phyloP scores from a whole-genome alignment of 2,888 invertebrate species.

The Leucozona laternaria region DNA sequence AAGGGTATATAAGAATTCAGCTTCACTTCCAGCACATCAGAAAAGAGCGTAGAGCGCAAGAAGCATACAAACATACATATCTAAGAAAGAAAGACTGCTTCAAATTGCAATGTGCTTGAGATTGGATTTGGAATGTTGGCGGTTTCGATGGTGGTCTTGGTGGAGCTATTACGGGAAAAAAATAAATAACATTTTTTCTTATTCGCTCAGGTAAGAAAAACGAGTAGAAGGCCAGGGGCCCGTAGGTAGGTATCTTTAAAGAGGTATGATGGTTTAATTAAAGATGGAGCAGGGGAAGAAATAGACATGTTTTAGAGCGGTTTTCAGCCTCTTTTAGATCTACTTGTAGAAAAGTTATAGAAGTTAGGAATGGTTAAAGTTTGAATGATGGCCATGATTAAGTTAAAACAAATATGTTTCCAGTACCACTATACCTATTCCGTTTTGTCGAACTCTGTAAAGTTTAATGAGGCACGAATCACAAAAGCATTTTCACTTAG shows the following conservation, averaged over 20 bases:
- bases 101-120: slow-evolving; percentile 47
- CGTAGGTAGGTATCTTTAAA: slow-evolving; percentile 38
- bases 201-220: slow-evolving; percentile 38
- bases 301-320: background rate
- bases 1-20: slow-evolving; percentile 45
- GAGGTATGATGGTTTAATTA: slow-evolving; percentile 63
- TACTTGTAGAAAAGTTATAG: background rate
- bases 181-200: slow-evolving; percentile 59
- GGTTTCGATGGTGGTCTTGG: background rate
- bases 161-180: background rate
- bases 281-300: slow-evolving; percentile 35
- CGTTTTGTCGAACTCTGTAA: background rate
- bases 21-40: background rate
- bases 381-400: slow-evolving; percentile 27
- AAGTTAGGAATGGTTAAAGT: background rate
- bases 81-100: slow-evolving; percentile 29
- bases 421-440: background rate
- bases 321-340: background rate
- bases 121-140: slow-evolving; percentile 69
- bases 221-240: slow-evolving; percentile 7
- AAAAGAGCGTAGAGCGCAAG: background rate
- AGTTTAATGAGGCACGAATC: slow-evolving; percentile 15
- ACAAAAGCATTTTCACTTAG: background rate
- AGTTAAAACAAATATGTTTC: slow-evolving; percentile 11
- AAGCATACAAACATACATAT: background rate